Evolutionary conservation across 2,113 vertebrate species (phyloP), one percentile per base, ranked within the genome.

Genomic region (Apus apus): DNA sequence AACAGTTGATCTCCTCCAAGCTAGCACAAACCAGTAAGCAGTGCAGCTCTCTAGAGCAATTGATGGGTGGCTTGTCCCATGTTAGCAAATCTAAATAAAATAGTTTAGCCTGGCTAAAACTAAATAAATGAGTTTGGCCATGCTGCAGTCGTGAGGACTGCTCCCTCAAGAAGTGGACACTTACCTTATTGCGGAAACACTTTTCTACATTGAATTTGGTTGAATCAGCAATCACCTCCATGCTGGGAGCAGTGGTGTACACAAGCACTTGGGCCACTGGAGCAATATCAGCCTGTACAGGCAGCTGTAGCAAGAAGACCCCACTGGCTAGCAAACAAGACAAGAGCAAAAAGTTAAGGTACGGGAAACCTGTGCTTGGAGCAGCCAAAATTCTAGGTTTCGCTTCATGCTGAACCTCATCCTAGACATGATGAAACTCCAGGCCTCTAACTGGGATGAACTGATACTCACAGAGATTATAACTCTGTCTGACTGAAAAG

Each of bases 131-230:
- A 85, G 27, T 6, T 61, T 80, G 60, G 57, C 21, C 43, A 53
- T 1, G 5, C 21, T 48, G 56, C 51, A 71, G 48, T 74, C 34
- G 11, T 66, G n/a, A 68, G 30, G 62, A 34, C 26, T 67, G 53
- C 27, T 85, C 29, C 46, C 25, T 93, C 48, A 64, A 76, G 48
- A 80, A 88, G 2, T 34, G 45, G 36, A 38, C 48, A 89, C 93
- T 53, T 58, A 99, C 99, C 98, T 99, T 98, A 97, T 99, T 99
- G 26, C 64, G 92, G 76, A 99, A 98, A 89, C 99, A 99, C 3
- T 97, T 97, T 83, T 98, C 96, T 88, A 98, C 54, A 2, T 94
- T 54, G 70, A 98, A 98, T 95, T 97, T 96, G 66, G 58, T 58
- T 94, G 98, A 98, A 97, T 99, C 99, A 5, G 98, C 99, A 11